These are phyloP conservation scores for Aquatica leii DNA, from an alignment of 2,888 invertebrate genomes.

Conservation along the genomic window DNA sequence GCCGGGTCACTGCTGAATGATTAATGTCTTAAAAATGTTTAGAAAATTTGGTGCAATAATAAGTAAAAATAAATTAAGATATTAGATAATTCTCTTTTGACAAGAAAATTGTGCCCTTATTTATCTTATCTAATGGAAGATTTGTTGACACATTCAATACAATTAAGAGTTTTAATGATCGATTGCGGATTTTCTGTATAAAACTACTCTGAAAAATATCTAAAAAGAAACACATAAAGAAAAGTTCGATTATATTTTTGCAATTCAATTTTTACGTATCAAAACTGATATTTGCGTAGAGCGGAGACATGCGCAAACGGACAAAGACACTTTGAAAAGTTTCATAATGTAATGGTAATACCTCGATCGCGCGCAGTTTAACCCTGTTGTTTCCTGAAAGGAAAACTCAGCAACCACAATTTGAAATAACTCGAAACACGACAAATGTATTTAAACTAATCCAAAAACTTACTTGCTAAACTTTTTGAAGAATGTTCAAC, in stretches of 20 bases:
- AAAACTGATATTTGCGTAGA: slow-evolving; percentile 32
- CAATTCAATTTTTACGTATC: slow-evolving; percentile 30
- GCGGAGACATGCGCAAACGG: slow-evolving; percentile 37
- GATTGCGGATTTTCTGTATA: slow-evolving; percentile 1
- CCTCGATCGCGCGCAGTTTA: slow-evolving; percentile 43
- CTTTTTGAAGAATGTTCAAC: too few species aligned
- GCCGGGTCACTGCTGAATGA: too few species aligned
- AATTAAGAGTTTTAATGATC: slow-evolving; percentile 27
- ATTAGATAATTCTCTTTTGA: slow-evolving; percentile 16
- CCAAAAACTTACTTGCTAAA: too few species aligned
- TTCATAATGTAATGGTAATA: slow-evolving; percentile 35
- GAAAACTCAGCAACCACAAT: slow-evolving; percentile 28
- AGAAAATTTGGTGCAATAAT: background rate
- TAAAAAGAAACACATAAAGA: background rate
- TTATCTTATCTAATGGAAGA: slow-evolving; percentile 34
- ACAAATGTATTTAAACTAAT: too few species aligned
- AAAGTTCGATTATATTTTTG: slow-evolving; percentile 4
- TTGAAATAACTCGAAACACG: slow-evolving; percentile 6
- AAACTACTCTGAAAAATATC: background rate
- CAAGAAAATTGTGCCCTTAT: slow-evolving; percentile 29
- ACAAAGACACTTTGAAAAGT: slow-evolving; percentile 42
- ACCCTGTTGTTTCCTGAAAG: slow-evolving; percentile 35
- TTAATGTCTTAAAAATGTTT: background rate
- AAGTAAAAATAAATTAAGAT: slow-evolving; percentile 10
- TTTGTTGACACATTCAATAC: slow-evolving; percentile 20